phyloP scores from a whole-genome alignment of 2,797 vertebrate species.

The Tiaroga cobitis region DNA sequence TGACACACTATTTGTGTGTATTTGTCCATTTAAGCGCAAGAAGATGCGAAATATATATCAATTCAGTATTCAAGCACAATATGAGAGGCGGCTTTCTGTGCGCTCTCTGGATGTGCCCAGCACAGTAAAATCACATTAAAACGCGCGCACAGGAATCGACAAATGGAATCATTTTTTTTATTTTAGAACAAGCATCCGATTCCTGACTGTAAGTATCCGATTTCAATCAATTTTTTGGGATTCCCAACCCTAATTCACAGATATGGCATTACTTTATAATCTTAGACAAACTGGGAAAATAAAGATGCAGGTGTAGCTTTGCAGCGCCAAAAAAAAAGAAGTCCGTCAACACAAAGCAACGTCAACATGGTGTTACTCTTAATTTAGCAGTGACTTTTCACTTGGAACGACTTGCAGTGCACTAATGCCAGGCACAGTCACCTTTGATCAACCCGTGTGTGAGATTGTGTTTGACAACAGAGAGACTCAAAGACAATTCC shows the following conservation, averaged over 20 bases:
- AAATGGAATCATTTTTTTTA: too few relatives aligned
- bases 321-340: not conserved
- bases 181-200: not conserved
- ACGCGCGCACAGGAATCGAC: too few relatives aligned
- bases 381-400: not conserved
- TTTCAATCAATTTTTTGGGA: too few relatives aligned
- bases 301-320: too few relatives aligned
- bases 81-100: not conserved
- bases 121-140: too few relatives aligned
- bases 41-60: not conserved
- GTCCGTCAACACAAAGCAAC: not conserved
- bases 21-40: not conserved
- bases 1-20: not conserved
- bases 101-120: too few relatives aligned
- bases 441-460: not conserved
- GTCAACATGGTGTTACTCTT: not conserved
- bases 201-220: too few relatives aligned
- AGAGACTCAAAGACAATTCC: not conserved
- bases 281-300: not conserved
- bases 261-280: not conserved
- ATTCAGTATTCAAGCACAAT: not conserved
- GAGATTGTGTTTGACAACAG: constrained; percentile 11
- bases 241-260: not conserved
- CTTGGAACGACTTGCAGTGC: not conserved
- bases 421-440: not conserved